Evolutionary conservation across 2,888 invertebrate species (phyloP), one percentile per base, ranked within the genome.

Genomic region (Atethmia centrago): DNA sequence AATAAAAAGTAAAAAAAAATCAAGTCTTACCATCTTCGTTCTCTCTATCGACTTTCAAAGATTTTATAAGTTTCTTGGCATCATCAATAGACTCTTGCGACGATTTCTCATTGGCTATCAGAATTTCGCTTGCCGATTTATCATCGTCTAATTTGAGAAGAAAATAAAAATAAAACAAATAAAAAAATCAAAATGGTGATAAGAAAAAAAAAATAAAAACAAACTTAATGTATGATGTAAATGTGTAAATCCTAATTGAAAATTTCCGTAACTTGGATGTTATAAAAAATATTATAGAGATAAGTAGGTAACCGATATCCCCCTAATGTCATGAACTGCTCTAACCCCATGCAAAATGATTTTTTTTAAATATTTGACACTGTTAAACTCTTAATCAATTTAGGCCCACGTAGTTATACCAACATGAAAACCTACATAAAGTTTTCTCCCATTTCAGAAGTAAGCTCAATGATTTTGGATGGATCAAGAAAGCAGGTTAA

Each of bases 41-140:
- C 59, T 95, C 95, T 88, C 94, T 93, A 92, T 95, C 96, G 76
- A 95, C 94, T 93, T 95, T 96, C 80, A 96, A 92, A 5, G 96
- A 95, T 72, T 95, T 95, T 88, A 96, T 96, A 87, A 94, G 88
- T 88, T 94, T 90, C 93, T 96, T 96, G 86, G 88, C 96, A 82
- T 96, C 96, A 64, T 95, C 95, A 69, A 96, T 96, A 3, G 94
- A 93, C 71, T 95, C 94, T 85, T 94, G 93, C 19, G 95, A 93
- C 9, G 93, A 88, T 88, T 92, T 93, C 88, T 94, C 94, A 86
- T 89, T 93, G 28, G 84, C 87, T 86, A 93, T 92, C 25, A 92
- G 85, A 88, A 79, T 88, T 79, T 93, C 93, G 87, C 92, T 93
- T 84, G 94, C 85, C 56, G 93, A 91, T 82, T 92, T 94, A 89